These are phyloP conservation scores for Plagodis pulveraria DNA, from an alignment of 2,888 invertebrate genomes.

Conservation along the genomic window DNA sequence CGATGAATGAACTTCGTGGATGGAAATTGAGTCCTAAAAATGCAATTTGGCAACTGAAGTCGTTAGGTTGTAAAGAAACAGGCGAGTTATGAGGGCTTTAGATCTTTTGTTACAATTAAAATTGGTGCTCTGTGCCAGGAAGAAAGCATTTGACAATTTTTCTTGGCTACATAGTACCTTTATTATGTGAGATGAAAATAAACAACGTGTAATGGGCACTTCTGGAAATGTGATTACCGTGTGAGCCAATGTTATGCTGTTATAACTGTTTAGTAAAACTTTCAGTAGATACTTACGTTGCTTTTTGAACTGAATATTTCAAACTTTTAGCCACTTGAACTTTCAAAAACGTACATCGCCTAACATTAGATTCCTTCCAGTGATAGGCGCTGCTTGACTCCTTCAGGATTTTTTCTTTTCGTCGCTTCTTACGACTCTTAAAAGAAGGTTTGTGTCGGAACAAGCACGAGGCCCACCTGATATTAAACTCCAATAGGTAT, in stretches of 20 bases:
- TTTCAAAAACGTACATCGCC: no score
- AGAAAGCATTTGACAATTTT: constrained; percentile 14
- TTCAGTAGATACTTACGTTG: no score
- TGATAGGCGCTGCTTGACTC: no score
- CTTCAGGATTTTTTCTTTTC: no score
- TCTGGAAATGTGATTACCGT: background rate
- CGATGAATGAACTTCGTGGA: constrained; percentile 5
- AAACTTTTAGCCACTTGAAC: no score
- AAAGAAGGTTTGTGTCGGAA: no score
- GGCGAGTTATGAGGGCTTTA: constrained; percentile 24
- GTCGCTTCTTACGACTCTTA: no score
- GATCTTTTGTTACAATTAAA: constrained; percentile 25
- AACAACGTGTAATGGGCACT: background rate
- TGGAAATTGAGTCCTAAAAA: constrained; percentile 12
- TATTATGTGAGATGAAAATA: constrained; percentile 2
- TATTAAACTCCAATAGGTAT: no score
- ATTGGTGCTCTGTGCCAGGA: constrained; percentile 21
- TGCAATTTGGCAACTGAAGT: constrained; percentile 25
- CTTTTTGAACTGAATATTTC: no score
- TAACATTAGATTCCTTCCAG: no score
- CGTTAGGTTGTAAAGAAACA: constrained; percentile 18
- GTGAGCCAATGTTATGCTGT: background rate
- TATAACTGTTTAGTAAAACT: no score
- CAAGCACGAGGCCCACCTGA: no score
- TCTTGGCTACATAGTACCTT: constrained; percentile 11